phyloP scores from a whole-genome alignment of 2,113 vertebrate genomes.

The Chelonoidis abingdonii region DNA sequence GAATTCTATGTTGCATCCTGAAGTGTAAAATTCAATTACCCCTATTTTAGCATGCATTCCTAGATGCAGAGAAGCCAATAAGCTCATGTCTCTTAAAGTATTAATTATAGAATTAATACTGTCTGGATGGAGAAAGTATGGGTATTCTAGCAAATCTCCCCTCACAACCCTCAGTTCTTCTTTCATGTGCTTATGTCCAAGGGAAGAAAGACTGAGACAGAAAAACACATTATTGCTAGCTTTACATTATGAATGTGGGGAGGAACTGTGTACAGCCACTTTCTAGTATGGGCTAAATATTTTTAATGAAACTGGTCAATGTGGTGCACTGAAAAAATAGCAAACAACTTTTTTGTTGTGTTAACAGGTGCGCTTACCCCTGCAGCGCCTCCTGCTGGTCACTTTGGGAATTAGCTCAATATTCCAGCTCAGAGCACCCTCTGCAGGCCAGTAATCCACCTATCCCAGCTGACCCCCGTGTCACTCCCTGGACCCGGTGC shows the following conservation, averaged over 20 bases:
- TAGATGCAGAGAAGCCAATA: neutral
- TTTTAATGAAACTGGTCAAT: neutral
- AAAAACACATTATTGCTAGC: neutral
- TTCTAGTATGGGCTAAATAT: neutral
- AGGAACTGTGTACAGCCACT: neutral
- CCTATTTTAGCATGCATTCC: neutral
- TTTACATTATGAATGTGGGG: neutral
- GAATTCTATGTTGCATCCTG: neutral
- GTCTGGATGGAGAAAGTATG: neutral
- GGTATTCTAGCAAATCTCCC: neutral
- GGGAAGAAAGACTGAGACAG: neutral
- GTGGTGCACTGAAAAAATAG: neutral
- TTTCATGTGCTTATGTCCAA: neutral
- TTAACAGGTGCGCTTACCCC: too few species aligned
- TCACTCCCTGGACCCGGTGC: too few species aligned
- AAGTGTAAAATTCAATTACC: neutral
- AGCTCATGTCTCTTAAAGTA: neutral
- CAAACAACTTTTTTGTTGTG: neutral
- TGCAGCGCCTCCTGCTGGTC: too few species aligned
- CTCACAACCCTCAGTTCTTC: neutral
- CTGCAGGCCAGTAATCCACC: too few species aligned
- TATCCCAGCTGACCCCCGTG: too few species aligned
- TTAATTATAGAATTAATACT: neutral
- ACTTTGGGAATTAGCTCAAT: too few species aligned
- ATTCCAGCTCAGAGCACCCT: too few species aligned